Evolutionary conservation across 2,113 vertebrate genomes (phyloP), one percentile per base, ranked within the genome.

Genomic region (Pleuronectes platessa): DNA sequence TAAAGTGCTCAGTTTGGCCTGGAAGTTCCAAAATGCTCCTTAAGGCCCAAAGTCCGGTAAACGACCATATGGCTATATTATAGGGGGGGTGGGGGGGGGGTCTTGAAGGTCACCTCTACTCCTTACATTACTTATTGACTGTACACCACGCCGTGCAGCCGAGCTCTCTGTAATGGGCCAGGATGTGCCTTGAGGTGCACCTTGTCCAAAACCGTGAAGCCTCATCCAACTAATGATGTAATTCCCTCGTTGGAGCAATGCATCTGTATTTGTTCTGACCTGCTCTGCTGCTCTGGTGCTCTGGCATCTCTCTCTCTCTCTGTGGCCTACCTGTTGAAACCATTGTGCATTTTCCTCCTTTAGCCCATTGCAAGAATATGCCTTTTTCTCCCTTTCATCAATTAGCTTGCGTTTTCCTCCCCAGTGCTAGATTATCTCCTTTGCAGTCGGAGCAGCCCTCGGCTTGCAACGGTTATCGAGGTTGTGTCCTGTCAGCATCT

Each of bases 401-500:
- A 74, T 79, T 78, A 77, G 40, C 47, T 66, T 24, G 0, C 59
- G 37, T 73, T 80, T 31, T 77, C 63, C 80, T 87, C 78, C 51
- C 40, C 67, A 78, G 70, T 54, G 51, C 55, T 49, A 37, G 67
- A 78, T 78, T 77, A 89, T 88, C 72, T 86, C 61, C 61, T 84
- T 76, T 80, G 74, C 85, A 81, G 80, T 84, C 82, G 27, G 61
- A 86, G 58, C 74, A 82, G 27, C 80, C 37, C 83, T 85, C 68
- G 62, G 73, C 59, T 77, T 84, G 83, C 61, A 62, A 78, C 82
- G 42, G 51, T 88, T 88, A 88, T 76, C 68, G 86, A 86, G 87
- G 89, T 91, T 83, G 77, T 78, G 88, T 90, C 86, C 82, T 88
- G 66, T 84, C 77, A 79, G 89, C 91, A 93, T 92, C 89, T 93